Evolutionary conservation across 2,113 vertebrate genomes (phyloP).

Genomic region (Phyllostomus hastatus): DNA sequence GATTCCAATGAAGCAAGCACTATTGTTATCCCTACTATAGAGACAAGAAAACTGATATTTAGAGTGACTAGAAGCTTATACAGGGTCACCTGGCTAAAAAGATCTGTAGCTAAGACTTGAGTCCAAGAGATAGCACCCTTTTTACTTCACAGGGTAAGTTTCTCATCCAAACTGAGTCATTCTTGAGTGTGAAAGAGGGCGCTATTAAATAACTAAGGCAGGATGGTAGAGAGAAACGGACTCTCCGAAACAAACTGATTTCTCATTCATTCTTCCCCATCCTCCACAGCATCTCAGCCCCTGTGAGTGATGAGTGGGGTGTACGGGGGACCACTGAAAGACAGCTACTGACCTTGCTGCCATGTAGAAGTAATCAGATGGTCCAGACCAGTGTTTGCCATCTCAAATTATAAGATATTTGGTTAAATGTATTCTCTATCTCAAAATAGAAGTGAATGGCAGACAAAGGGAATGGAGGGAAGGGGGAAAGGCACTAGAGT

Average conservation of each 20-base stretch:
- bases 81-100: not conserved
- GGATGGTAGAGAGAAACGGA: not conserved
- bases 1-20: not conserved
- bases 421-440: not conserved
- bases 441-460: not conserved
- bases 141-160: not conserved
- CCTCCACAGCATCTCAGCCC: not conserved
- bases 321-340: not conserved
- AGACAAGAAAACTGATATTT: not conserved
- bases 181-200: not conserved
- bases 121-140: not conserved
- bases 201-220: not conserved
- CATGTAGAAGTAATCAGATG: not conserved
- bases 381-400: not conserved
- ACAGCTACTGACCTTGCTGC: not conserved
- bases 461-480: not conserved
- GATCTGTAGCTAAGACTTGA: not conserved
- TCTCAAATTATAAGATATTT: not conserved
- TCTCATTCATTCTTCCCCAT: not conserved
- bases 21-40: not conserved
- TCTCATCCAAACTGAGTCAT: not conserved
- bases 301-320: not conserved
- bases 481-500: not conserved
- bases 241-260: not conserved
- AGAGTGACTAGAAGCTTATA: not conserved